Percentiles rank a stretch among this genome's conserved stretches.
Conservation (phyloP, 92 coral and sea anemone species). For the Palythoa caribaeorum region DNA sequence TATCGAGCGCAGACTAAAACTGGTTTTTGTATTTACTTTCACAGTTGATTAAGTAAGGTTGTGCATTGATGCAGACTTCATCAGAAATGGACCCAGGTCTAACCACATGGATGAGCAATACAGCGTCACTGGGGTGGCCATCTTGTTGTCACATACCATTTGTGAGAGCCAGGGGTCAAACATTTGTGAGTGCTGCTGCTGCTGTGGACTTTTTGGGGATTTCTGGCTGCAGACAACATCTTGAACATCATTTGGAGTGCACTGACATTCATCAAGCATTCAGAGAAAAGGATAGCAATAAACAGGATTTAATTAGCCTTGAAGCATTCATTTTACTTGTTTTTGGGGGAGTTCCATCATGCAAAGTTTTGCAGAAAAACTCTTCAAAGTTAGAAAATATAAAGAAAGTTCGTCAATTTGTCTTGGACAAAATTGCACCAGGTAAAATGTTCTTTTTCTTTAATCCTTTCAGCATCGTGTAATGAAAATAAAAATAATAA, state of each 20-base stretch:
- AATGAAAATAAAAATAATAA: too few species aligned
- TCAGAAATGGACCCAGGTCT: conserved; percentile 11
- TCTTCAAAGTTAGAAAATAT: conserved; percentile 30
- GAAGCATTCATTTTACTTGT: conserved; percentile 30
- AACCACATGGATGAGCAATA: not conserved
- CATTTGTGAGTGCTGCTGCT: conserved; percentile 30
- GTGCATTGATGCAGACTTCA: not conserved
- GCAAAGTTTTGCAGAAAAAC: conserved; percentile 36
- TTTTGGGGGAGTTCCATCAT: conserved; percentile 35
- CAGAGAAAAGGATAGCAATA: conserved; percentile 7
- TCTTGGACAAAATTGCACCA: conserved; percentile 42
- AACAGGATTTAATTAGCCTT: conserved; percentile 11
- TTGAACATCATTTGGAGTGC: conserved; percentile 41
- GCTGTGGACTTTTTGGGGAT: conserved; percentile 32
- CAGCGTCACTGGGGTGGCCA: conserved; percentile 34
- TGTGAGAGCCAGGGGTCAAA: conserved; percentile 23
- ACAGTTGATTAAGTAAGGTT: not conserved
- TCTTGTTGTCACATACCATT: conserved; percentile 36
- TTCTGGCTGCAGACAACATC: conserved; percentile 23
- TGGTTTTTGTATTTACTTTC: not conserved
- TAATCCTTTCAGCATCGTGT: too few species aligned
- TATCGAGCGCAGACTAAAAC: not conserved
- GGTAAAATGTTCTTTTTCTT: not conserved
- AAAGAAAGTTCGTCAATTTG: conserved; percentile 33
- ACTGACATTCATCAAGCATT: conserved; percentile 17